Conservation (phyloP, 2,888 invertebrate species). For the Rhabditoides inermis region DNA sequence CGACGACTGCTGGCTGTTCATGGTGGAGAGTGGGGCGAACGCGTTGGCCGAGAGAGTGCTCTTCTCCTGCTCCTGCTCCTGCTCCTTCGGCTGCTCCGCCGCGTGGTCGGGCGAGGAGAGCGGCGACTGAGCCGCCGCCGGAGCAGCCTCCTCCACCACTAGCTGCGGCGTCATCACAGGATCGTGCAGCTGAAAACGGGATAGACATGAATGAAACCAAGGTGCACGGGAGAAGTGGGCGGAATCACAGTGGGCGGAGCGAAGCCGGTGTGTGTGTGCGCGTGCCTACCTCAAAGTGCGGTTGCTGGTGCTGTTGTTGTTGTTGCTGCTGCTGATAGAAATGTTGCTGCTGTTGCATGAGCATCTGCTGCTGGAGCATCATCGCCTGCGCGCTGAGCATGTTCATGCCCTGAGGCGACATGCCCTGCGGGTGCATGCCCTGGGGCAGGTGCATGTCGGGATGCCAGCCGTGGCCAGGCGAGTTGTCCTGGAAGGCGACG, state of each 20-base stretch:
- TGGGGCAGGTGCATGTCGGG: not conserved
- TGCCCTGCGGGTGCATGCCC: not conserved
- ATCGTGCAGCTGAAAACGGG: too few species aligned
- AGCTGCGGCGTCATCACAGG: too few species aligned
- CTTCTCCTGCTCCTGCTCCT: too few species aligned
- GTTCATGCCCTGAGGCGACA: not conserved
- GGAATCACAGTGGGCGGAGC: too few species aligned
- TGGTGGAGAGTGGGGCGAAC: too few species aligned
- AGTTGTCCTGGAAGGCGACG: constrained; percentile 16
- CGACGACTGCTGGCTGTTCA: too few species aligned
- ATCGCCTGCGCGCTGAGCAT: not conserved
- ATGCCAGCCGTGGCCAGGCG: not conserved
- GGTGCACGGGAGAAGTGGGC: too few species aligned
- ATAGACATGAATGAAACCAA: too few species aligned
- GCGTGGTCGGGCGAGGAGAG: not conserved
- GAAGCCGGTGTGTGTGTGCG: not conserved
- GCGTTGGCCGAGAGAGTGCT: too few species aligned
- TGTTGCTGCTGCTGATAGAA: not conserved
- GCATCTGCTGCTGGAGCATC: not conserved
- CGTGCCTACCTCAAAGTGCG: not conserved
- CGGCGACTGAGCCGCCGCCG: not conserved
- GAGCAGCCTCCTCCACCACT: too few species aligned
- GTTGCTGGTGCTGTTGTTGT: constrained; percentile 4
- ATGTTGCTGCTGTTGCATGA: constrained; percentile 1
- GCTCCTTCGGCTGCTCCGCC: not conserved